phyloP scores from a whole-genome alignment of 2,113 vertebrate species.

The Tragelaphus imberbis region DNA sequence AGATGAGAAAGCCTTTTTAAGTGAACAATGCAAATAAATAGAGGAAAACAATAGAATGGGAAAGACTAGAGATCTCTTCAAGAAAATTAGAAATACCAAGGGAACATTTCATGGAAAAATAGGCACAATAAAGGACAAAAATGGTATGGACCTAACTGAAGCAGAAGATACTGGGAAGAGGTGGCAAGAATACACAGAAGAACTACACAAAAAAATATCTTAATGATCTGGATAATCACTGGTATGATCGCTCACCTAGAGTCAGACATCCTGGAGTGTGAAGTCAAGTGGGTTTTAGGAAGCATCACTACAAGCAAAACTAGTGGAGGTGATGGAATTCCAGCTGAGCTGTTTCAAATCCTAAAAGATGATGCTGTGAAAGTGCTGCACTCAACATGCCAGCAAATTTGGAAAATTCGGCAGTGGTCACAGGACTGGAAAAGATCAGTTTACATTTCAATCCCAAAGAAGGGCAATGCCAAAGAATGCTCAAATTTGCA shows the following conservation, averaged over 20 bases:
- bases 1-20: not conserved
- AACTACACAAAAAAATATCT: not conserved
- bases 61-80: not conserved
- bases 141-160: not conserved
- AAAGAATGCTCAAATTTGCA: not conserved
- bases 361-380: not conserved
- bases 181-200: not conserved
- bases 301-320: not conserved
- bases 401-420: not conserved
- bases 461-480: not conserved
- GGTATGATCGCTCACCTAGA: not conserved
- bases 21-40: not conserved
- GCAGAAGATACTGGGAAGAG: not conserved
- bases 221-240: accelerated
- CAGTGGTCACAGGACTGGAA: not conserved
- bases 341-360: not conserved
- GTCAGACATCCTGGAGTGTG: not conserved
- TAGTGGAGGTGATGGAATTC: not conserved
- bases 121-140: not conserved
- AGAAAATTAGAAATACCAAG: not conserved
- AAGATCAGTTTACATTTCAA: not conserved
- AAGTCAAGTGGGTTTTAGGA: not conserved
- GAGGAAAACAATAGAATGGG: not conserved
- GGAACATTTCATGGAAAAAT: not conserved
- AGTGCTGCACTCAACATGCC: not conserved